Base-by-base conservation (phyloP, 2,888 invertebrate species). In the Eurytoma californica region DNA sequence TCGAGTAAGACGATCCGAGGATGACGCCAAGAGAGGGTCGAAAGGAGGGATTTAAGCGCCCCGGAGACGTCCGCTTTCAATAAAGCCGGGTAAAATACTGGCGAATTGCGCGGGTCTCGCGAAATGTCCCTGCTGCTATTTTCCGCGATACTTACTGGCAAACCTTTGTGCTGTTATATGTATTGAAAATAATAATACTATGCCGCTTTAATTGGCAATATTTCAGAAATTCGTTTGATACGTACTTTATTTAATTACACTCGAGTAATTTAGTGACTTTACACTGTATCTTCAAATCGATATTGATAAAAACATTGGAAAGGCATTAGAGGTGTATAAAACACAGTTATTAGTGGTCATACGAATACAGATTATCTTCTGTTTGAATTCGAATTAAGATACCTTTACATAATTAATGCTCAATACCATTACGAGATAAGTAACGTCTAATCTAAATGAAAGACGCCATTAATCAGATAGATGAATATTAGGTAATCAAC, bases 1-100 rank as follows among this genome's bases (percentile, higher is more conserved):
- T 72, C 57, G 58, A 76, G 79, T 80, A 80, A 80, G 79, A 80
- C 68, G 75, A 76, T 80, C 75, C 75, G 72, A 49, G 75, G 75
- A 80, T 80, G 75, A 80, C 72, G 67, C 67, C 69, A 51, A 61
- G 49, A 73, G 18, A 57, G 47, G 57, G 63, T 49, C 57, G 55
- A 18, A 61, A 61, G 67, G 51, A 68, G 51, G 53, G 57, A 16
- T 66, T 14, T 24, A n/a, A n/a, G 58, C 47, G 28, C 55, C 55
- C 47, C 4, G 47, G 3, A 3, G 30, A 14, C 51, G 16, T 18
- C 12, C 30, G 24, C 14, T 47, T 18, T 28, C 72, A 63, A 78
- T 78, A 73, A 78, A 78, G 61, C 20, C 12, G 14, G 28, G 55
- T 73, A 57, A 72, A 78, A 78, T 78, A 78, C 72, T 49, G 68